Evolutionary conservation across 2,113 vertebrate genomes (phyloP).

Genomic region (Tupaia chinensis): DNA sequence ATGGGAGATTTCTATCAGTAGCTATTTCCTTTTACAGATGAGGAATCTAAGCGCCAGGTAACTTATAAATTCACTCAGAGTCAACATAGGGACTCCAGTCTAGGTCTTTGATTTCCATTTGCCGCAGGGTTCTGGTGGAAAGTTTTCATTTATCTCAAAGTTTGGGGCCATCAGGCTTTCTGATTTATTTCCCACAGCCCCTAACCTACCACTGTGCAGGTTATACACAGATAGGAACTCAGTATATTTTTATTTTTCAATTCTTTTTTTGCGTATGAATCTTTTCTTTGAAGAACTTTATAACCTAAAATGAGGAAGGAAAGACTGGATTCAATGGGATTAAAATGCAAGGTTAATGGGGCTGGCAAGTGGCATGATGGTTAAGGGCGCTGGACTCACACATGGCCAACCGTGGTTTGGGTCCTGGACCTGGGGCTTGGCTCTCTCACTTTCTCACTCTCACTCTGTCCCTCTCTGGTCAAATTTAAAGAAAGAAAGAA

Average conservation of each 20-base stretch:
- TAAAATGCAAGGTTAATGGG: background rate
- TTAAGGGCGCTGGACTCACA: too few species aligned
- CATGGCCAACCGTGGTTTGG: too few species aligned
- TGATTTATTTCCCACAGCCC: slow-evolving; percentile 33
- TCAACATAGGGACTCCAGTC: background rate
- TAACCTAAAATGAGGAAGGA: slow-evolving; percentile 4
- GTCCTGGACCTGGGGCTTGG: too few species aligned
- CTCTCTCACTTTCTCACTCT: too few species aligned
- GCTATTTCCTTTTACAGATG: slow-evolving; percentile 15
- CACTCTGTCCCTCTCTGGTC: too few species aligned
- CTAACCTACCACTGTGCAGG: background rate
- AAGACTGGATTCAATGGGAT: background rate
- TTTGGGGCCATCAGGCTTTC: background rate
- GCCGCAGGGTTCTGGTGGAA: background rate
- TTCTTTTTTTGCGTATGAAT: background rate
- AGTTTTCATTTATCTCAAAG: background rate
- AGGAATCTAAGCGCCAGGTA: background rate
- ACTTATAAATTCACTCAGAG: background rate
- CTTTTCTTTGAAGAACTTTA: slow-evolving; percentile 41
- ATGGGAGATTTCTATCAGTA: slow-evolving; percentile 1
- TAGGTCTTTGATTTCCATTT: background rate
- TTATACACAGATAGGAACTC: background rate
- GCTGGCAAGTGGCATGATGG: too few species aligned
- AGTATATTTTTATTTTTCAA: slow-evolving; percentile 15
- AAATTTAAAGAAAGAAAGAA: too few species aligned